Base-by-base conservation (phyloP, 2,113 vertebrate genomes). In the Lepus americanus region DNA sequence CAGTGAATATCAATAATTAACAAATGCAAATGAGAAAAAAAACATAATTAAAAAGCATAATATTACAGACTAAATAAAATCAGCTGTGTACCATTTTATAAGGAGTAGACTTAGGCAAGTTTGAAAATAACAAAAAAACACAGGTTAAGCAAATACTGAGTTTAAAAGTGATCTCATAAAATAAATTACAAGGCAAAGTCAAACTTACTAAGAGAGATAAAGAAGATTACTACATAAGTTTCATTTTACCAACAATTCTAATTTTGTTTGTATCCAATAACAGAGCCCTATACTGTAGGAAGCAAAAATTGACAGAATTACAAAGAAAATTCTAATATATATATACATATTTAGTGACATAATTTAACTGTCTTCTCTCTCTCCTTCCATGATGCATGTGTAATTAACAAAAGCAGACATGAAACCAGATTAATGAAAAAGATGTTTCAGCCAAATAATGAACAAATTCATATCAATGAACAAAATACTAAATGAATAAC, bases 371-470 rank as follows among this genome's bases (percentile, higher is more conserved):
- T 44, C 6, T 33, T 69, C 92, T 25, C 31, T 83, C 9, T 55
- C 8, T 25, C 14, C 39, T 44, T 44, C 44, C 44, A 44, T 44
- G 44, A 44, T 44, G 7, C 8, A 44, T 44, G 44, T 8, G 20
- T 49, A 53, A 67, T 59, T 69, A 74, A 69, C 39, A 83, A 87
- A 44, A 59, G 33, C 25, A 95, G 36, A 64, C 87, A 92, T 39
- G 20, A 66, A 14, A 49, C 4, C 44, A 33, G 19, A 70, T 63
- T 27, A 92, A 84, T 13, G n/a, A 77, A 53, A 84, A 49, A 9
- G n/a, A 36, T 8, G 64, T 55, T 72, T 70, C 27, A 67, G 9
- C 5, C 53, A 83, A 77, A 70, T 87, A 77, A 49, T 66, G 31
- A 66, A 53, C 2, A 51, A 29, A 70, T 14, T 44, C 49, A 51